Evolutionary conservation across 2,888 invertebrate genomes (phyloP).

Genomic region (Meiosimyza decipiens): DNA sequence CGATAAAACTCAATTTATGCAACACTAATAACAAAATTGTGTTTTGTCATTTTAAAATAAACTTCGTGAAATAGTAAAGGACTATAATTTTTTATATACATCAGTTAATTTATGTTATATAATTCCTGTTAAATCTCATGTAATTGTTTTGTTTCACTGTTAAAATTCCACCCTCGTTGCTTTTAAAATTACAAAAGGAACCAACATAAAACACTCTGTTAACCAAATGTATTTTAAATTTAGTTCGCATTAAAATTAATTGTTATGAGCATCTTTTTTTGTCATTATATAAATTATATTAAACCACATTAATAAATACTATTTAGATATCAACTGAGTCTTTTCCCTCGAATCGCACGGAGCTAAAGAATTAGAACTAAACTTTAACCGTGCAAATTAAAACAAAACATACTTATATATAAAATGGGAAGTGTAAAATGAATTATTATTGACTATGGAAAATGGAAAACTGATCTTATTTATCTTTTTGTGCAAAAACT

Average conservation of each 20-base stretch:
- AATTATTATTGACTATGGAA: too few species aligned
- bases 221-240: constrained; percentile 26
- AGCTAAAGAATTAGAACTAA: too few species aligned
- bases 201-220: constrained; percentile 19
- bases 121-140: constrained; percentile 26
- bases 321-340: constrained; percentile 28
- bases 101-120: background rate
- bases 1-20: constrained; percentile 3
- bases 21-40: constrained; percentile 11
- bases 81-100: constrained; percentile 10
- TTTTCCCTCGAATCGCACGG: too few species aligned
- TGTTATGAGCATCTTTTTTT: constrained; percentile 35
- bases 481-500: too few species aligned
- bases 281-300: constrained; percentile 35
- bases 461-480: too few species aligned
- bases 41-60: constrained; percentile 19
- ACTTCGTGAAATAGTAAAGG: constrained; percentile 24
- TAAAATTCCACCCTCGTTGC: background rate
- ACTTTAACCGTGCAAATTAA: too few species aligned
- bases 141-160: constrained; percentile 13
- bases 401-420: too few species aligned
- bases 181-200: background rate
- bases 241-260: constrained; percentile 32
- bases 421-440: too few species aligned
- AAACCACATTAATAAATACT: constrained; percentile 32